Percentiles rank a stretch among this genome's conserved stretches.
phyloP scores from a whole-genome alignment of 2,797 vertebrate species.

The Enteromius afrohamiltoni region DNA sequence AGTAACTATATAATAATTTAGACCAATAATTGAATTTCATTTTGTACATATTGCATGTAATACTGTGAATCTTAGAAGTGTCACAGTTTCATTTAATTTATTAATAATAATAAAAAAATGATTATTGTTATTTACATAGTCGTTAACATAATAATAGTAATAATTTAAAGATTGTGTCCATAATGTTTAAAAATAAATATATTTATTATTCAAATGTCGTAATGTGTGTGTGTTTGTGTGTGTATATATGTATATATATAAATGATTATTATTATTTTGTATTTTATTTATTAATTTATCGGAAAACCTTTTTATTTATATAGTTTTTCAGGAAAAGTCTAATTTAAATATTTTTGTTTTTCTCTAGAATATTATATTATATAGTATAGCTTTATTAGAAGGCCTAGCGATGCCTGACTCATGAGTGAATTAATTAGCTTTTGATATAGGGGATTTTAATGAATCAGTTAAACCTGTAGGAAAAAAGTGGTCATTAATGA shows the following conservation, averaged over 20 bases:
- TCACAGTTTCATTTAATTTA: background rate
- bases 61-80: background rate
- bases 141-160: background rate
- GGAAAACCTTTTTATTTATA: background rate
- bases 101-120: too few species aligned
- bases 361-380: background rate
- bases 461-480: background rate
- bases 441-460: background rate
- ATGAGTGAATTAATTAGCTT: background rate
- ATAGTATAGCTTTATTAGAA: background rate
- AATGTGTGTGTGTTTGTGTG: background rate
- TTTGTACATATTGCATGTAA: background rate
- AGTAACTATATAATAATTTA: background rate
- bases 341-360: background rate
- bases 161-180: background rate
- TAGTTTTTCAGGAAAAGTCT: background rate
- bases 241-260: too few species aligned
- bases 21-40: background rate
- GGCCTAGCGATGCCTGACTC: background rate
- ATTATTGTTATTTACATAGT: too few species aligned
- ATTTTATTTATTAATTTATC: too few species aligned
- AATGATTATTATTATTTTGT: too few species aligned
- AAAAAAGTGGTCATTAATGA: background rate
- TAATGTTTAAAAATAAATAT: background rate
- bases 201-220: background rate